Evolutionary conservation across 2,888 invertebrate species (phyloP), one percentile per base, ranked within the genome.

Genomic region (Furcula furcula): DNA sequence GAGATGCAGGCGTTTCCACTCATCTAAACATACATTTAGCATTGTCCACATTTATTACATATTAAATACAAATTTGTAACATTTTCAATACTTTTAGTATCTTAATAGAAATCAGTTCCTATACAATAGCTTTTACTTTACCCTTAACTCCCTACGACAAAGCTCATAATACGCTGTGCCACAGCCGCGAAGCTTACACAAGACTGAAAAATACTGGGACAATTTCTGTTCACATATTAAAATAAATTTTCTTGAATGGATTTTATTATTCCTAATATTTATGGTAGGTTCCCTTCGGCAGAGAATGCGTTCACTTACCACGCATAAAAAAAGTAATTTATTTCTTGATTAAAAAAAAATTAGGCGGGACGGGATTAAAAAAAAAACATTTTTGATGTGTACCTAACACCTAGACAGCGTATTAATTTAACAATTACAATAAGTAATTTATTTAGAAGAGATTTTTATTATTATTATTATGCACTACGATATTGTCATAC

Each of bases 41-140:
- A 46, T 54, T 60, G 62, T 53, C 52, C 63, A 63, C 45, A 55
- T 35, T n/a, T 32, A 46, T 42, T 56, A 55, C 40, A 54, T 55
- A 57, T 53, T 60, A 76, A 85, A 86, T 88, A 88, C 87, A 86
- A 88, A 86, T 88, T 88, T 88, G 87, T 87, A 88, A 88, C 83
- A 85, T 64, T 68, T 82, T 71, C 79, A 81, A 85, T 85, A 86
- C 78, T 83, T 76, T 83, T 72, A 84, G 78, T 83, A 85, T 82
- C 72, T 76, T 63, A n/a, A 77, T 81, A 79, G 79, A 79, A 79
- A 79, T 79, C 75, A 73, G 65, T 76, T 80, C 74, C 74, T 79
- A 76, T 78, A 75, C 71, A 76, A 74, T 83, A 81, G 73, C 68
- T 67, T 75, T 76, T 80, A 76, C 65, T 72, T 78, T 83, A 85